Conservation (phyloP, 2,113 vertebrate genomes). For the Apteryx owenii region DNA sequence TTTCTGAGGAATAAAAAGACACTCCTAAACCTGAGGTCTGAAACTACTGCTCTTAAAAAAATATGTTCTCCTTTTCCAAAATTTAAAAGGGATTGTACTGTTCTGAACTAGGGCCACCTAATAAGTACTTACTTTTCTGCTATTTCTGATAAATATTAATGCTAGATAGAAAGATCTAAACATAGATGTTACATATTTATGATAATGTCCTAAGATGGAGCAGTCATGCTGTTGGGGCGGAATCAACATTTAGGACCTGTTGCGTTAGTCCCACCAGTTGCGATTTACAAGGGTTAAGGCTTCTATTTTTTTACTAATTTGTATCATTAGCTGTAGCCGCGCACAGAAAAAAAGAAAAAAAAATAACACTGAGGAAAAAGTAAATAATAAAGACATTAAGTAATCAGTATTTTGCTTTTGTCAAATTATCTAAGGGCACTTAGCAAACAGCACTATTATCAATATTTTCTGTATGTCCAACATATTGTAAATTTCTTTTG, state of each 20-base stretch:
- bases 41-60: not conserved
- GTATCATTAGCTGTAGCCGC: not conserved
- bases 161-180: not conserved
- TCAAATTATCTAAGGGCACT: not conserved
- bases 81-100: not conserved
- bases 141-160: not conserved
- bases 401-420: not conserved
- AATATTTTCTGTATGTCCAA: not conserved
- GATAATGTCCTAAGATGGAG: not conserved
- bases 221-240: not conserved
- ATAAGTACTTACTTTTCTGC: not conserved
- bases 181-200: not conserved
- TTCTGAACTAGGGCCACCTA: not conserved
- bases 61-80: not conserved
- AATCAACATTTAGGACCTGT: not conserved
- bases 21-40: not conserved
- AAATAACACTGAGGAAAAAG: not conserved
- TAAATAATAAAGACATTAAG: not conserved
- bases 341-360: not conserved
- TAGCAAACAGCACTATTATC: not conserved
- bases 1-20: not conserved
- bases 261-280: not conserved
- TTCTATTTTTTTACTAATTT: not conserved
- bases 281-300: not conserved
- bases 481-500: not conserved